Evolutionary conservation across 2,888 invertebrate genomes (phyloP), one percentile per base, ranked within the genome.

Genomic region (Acholoe squamosa): DNA sequence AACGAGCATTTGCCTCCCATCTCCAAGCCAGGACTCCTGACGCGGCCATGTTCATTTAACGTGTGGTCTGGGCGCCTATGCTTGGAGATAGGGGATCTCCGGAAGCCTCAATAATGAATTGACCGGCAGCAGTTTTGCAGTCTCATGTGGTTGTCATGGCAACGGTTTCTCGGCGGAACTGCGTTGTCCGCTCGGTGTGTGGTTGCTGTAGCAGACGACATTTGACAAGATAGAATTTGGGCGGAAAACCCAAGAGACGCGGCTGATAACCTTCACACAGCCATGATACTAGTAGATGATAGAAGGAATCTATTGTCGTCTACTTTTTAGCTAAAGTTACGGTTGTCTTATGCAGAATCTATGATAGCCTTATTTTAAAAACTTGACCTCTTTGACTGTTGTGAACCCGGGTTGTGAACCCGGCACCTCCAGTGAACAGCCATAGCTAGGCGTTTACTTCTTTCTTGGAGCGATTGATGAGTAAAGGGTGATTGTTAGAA

Each of bases 71-170:
- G 61, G 61, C 19, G 22, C 61, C 19, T 3, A n/a, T 61, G 19
- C n/a, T n/a, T 61, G 61, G 22, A 19, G 19, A 19, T 19, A n/a
- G 61, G 22, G 5, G 61, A n/a, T 19, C 5, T 7, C 3, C 12
- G 19, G 61, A 61, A 61, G 61, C 61, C 61, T 61, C n/a, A 61
- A 61, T 61, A 71, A 71, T 71, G 71, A 71, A 71, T 25, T 71
- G 71, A 71, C 71, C 71, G 71, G 71, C 71, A 71, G 31, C 25
- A 71, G 28, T 71, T 25, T 28, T 71, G 25, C 25, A 28, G 71
- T 25, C 71, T 71, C 71, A 28, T 71, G 71, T 71, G 71, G 71
- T 71, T 25, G 71, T 16, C 71, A 71, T 71, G 71, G 71, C 28
- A 71, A 71, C 71, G 28, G 71, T 7, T 71, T 28, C 25, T 71